Evolutionary conservation across 2,113 vertebrate genomes (phyloP).

Genomic region (Erythrocebus patas): DNA sequence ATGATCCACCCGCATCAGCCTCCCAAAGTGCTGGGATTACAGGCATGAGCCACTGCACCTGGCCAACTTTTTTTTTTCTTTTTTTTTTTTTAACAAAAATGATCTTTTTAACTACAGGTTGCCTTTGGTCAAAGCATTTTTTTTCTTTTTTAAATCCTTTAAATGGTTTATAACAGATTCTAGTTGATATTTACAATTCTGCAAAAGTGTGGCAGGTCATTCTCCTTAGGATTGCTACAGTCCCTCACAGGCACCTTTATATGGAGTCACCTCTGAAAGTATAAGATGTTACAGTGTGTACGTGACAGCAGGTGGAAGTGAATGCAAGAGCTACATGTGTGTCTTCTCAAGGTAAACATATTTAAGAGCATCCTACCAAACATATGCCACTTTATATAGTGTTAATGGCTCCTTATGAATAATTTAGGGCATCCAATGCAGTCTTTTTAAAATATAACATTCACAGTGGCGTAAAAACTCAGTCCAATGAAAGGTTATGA

Average conservation of each 20-base stretch:
- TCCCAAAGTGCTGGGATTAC: no score
- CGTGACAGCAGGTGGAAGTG: neutral
- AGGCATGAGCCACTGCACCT: no score
- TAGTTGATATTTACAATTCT: conserved; percentile 61
- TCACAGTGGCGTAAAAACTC: neutral
- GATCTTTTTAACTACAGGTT: conserved; percentile 63
- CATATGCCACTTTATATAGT: fast-evolving
- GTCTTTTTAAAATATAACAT: neutral
- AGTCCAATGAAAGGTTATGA: neutral
- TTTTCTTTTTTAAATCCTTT: conserved; percentile 62
- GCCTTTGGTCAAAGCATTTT: conserved; percentile 57
- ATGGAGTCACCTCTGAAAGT: neutral
- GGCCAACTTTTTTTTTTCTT: no score
- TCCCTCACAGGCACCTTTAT: neutral
- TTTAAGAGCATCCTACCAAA: neutral
- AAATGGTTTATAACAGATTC: neutral
- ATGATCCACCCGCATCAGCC: no score
- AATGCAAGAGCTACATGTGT: fast-evolving
- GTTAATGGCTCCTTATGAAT: neutral
- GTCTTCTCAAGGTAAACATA: conserved; percentile 44
- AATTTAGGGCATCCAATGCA: neutral
- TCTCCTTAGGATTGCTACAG: conserved; percentile 1
- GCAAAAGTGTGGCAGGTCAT: neutral
- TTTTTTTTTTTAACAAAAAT: conserved; percentile 20
- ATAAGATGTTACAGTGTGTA: neutral